Conservation (phyloP, 64 coral and sea anemone species). For the Porites lutea region DNA sequence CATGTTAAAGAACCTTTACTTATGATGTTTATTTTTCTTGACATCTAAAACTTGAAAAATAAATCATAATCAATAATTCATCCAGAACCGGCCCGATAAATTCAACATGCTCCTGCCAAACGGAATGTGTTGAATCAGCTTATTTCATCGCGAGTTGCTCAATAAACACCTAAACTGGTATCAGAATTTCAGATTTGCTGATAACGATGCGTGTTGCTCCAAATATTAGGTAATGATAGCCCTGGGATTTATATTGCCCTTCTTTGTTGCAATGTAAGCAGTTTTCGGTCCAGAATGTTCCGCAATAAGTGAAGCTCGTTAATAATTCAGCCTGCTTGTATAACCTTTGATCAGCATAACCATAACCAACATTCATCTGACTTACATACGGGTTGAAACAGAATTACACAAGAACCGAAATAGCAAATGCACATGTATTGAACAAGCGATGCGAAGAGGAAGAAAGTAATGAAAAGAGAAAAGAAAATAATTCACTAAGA, state of each 20-base stretch:
- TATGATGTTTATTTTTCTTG: neutral
- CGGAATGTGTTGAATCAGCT: no score
- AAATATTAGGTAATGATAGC: neutral
- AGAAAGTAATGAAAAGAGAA: neutral
- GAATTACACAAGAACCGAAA: no score
- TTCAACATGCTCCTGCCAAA: neutral
- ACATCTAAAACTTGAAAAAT: slow-evolving; percentile 3
- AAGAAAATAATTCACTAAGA: neutral
- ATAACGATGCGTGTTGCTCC: neutral
- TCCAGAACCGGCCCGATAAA: neutral
- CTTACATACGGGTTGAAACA: no score
- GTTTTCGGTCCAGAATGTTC: slow-evolving; percentile 10
- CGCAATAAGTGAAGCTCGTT: neutral
- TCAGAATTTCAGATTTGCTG: neutral
- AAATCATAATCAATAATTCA: slow-evolving; percentile 29
- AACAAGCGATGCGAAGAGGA: neutral
- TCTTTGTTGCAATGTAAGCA: neutral
- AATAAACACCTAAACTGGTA: neutral
- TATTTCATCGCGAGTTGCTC: no score
- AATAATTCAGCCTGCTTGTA: slow-evolving; percentile 21
- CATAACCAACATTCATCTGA: neutral
- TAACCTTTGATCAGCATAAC: neutral
- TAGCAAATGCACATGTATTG: neutral
- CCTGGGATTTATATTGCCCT: neutral
- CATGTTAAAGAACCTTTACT: neutral